Evolutionary conservation across 1,140 invertebrate species (phyloP).

Genomic region (Orussus abietinus): DNA sequence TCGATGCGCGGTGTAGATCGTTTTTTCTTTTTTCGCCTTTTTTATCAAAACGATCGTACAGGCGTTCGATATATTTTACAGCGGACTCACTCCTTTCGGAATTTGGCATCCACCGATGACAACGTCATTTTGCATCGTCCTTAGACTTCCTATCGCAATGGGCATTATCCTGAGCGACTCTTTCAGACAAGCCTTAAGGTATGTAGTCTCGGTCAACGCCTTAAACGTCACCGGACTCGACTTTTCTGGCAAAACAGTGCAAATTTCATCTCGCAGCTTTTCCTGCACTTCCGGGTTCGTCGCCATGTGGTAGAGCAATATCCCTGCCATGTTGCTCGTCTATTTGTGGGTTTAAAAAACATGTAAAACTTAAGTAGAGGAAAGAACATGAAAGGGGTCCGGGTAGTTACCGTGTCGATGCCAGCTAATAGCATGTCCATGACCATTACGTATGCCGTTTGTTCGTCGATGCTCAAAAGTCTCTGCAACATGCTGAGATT

Average conservation of each 20-base stretch:
- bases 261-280: constrained; percentile 64
- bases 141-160: constrained; percentile 48
- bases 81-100: constrained; percentile 50
- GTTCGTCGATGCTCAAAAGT: constrained; percentile 52
- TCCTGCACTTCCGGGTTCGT: constrained; percentile 62
- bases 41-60: too few species aligned
- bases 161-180: constrained; percentile 60
- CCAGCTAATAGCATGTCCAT: constrained; percentile 72
- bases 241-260: constrained; percentile 47
- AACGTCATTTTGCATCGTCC: constrained; percentile 44
- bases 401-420: constrained; percentile 65
- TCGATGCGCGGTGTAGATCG: too few species aligned
- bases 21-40: too few species aligned
- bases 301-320: constrained; percentile 61
- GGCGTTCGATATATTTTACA: too few species aligned
- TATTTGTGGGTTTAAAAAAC: constrained; percentile 17
- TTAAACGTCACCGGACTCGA: constrained; percentile 52
- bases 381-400: too few species aligned
- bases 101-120: constrained; percentile 50
- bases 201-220: constrained; percentile 54
- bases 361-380: constrained; percentile 9
- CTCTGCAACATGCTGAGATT: constrained; percentile 57
- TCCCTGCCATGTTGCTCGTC: constrained; percentile 36
- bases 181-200: constrained; percentile 65
- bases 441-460: constrained; percentile 61